Evolutionary conservation across 2,797 vertebrate genomes (phyloP).

Genomic region (Chloroceryle amazona): DNA sequence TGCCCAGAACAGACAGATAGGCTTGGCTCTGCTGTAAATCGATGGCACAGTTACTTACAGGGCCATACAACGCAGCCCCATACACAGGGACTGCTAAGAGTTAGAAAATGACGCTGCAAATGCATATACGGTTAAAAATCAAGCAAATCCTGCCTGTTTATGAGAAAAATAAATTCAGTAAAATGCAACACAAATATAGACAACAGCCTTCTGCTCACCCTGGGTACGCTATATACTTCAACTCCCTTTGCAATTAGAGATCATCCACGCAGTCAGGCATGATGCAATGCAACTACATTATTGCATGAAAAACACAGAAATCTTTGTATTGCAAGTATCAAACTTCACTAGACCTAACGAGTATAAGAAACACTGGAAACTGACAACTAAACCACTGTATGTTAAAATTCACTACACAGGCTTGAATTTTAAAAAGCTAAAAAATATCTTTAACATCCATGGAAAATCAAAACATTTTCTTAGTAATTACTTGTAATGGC

Average conservation of each 20-base stretch:
- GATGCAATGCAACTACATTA: neutral
- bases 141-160: neutral
- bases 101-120: neutral
- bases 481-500: neutral
- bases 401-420: neutral
- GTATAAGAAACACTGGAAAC: neutral
- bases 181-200: neutral
- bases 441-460: neutral
- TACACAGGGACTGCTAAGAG: neutral
- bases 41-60: rapidly evolving
- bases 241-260: neutral
- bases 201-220: neutral
- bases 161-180: neutral
- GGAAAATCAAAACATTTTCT: neutral
- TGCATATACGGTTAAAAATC: neutral
- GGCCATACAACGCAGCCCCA: rapidly evolving
- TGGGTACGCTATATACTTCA: neutral
- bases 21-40: rapidly evolving
- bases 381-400: neutral
- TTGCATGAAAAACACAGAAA: neutral
- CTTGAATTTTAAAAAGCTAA: neutral
- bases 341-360: neutral
- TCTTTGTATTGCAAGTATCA: neutral
- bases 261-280: neutral
- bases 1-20: neutral